Evolutionary conservation across 2,888 invertebrate genomes (phyloP), one percentile per base, ranked within the genome.

Genomic region (Lottia scabra): DNA sequence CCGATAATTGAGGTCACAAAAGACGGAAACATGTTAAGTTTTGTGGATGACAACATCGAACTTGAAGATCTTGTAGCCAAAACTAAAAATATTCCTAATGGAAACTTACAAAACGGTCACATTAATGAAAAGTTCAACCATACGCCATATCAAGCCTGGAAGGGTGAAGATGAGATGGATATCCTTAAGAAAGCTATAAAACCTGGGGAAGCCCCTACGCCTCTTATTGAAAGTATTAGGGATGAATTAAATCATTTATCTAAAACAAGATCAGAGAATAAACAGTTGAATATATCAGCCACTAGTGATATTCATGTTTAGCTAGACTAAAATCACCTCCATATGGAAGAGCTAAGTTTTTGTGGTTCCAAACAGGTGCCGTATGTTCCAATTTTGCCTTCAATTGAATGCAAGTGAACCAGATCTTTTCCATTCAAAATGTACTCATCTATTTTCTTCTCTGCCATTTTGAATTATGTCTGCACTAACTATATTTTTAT

Each of bases 111-210:
- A n/a, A 12, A 30, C 15, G 44, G 26, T 10, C 6, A 27, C 8
- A 38, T 56, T 44, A 68, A 56, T 12, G 65, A n/a, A 5, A 43
- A 62, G 23, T 43, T 48, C 3, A 63, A 71, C 27, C 65, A 65
- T 16, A n/a, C 23, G 1, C 71, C 71, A 10, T 38, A 27, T 2
- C 65, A 66, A n/a, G 62, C 46, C 15, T 46, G 46, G 64, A 64
- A 44, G 15, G 26, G 44, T 16, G 67, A 72, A 19, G 78, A 78
- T 68, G 76, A 75, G 43, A 68, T 76, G 15, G 78, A 78, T 45
- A 64, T 78, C 44, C 65, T 78, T 12, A 67, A 73, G 38, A 69
- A 62, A 23, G 70, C 63, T 27, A 66, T 76, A 45, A 64, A 74
- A 19, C 26, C 72, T 30, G 75, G 71, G 12, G 63, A 64, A 16